Conservation (phyloP, 2,888 invertebrate genomes). For the Drosophila leonis region DNA sequence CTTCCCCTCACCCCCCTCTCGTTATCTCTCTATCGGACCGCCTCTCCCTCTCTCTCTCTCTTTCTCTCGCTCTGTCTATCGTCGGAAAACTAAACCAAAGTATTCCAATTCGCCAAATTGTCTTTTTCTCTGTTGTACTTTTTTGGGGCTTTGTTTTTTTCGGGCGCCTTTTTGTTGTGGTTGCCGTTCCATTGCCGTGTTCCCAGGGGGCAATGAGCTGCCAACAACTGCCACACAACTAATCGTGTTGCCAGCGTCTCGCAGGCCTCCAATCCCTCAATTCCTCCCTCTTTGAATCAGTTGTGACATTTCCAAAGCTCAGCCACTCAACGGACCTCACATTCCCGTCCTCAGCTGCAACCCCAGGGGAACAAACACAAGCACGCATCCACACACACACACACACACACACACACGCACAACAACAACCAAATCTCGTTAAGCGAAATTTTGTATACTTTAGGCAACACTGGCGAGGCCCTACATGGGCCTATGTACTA, state of each 20-base stretch:
- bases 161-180: background rate
- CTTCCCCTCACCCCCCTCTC: background rate
- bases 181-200: conserved; percentile 10
- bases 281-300: conserved; percentile 44
- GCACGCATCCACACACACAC: background rate
- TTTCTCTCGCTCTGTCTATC: background rate
- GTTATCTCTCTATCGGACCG: no score
- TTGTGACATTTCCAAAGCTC: conserved; percentile 67
- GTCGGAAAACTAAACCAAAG: conserved; percentile 45
- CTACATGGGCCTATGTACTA: background rate
- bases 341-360: conserved; percentile 4
- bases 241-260: conserved; percentile 35
- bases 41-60: background rate
- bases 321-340: conserved; percentile 49
- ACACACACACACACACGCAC: background rate
- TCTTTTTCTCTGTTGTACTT: conserved; percentile 26
- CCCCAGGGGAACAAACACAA: conserved; percentile 9
- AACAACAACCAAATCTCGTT: background rate
- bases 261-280: conserved; percentile 9
- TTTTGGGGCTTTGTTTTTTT: conserved; percentile 12
- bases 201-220: conserved; percentile 50
- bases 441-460: conserved; percentile 21
- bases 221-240: conserved; percentile 57
- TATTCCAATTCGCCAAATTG: conserved; percentile 59
- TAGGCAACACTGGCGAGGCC: background rate